Base-by-base conservation (phyloP, 2,113 vertebrate species). In the Mugil cephalus region DNA sequence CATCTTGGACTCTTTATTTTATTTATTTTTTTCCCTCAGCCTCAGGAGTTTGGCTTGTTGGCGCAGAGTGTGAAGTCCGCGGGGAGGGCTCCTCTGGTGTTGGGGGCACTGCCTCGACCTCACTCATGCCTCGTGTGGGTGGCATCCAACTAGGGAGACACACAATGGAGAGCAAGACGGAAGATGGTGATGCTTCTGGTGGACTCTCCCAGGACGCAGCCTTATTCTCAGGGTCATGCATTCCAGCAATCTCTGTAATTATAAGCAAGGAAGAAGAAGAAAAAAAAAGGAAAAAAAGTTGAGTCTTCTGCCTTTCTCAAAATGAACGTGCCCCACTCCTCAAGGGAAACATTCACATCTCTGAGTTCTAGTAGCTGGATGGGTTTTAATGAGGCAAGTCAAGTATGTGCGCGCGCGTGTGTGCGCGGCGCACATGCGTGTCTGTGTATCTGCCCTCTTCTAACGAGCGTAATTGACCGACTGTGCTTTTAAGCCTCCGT, bases 301-400 rank as follows among this genome's bases (percentile, higher is more conserved):
- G 77, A 88, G 82, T 88, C 78, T 88, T 92, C 87, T 85, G 89
- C 86, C 82, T 91, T 91, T 88, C 85, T 88, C 88, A 87, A 91
- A 92, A 93, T 91, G 91, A 93, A 88, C 80, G 88, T 80, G 84
- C 86, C 78, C 74, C 45, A 10, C 80, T 90, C 87, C 93, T 93
- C 91, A 82, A 90, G 91, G 83, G 91, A 93, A 88, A 90, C 84
- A 84, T 91, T 88, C 91, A 82, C 89, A 93, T 93, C 91, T 93
- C 87, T 83, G 88, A 93, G 89, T 93, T 93, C 87, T 90, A 75
- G 87, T 83, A 90, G 89, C 84, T 91, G 89, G 91, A 92, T 91
- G 86, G 86, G 90, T 93, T 93, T 93, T 93, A 94, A 94, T 93
- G 92, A 93, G 92, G 89, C 91, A 92, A 93, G 91, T 93, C 89